Evolutionary conservation across 2,888 invertebrate species (phyloP).

Genomic region (Drosophila nigritarsus): DNA sequence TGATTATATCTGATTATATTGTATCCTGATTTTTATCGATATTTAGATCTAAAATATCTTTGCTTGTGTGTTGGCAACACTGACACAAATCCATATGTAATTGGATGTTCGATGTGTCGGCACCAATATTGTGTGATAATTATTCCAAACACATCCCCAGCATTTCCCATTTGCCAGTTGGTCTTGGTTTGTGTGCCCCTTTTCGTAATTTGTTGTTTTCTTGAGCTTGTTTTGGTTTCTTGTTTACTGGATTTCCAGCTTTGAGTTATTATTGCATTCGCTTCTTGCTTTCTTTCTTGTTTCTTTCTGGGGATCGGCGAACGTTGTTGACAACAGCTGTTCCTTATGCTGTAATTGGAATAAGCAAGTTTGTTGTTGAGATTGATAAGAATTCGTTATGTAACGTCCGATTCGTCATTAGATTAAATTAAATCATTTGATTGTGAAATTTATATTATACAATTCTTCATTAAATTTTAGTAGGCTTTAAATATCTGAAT

Average conservation of each 20-base stretch:
- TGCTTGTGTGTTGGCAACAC: conserved; percentile 20
- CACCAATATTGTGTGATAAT: conserved; percentile 53
- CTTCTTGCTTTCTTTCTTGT: conserved; percentile 7
- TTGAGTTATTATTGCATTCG: conserved; percentile 17
- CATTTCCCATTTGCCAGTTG: conserved; percentile 15
- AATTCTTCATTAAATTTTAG: not conserved
- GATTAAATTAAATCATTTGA: too few relatives aligned
- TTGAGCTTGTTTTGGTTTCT: conserved; percentile 58
- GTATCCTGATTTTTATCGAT: conserved; percentile 1
- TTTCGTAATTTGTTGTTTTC: conserved; percentile 1
- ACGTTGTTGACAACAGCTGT: conserved; percentile 59
- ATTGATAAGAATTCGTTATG: conserved; percentile 49
- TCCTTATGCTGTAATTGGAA: conserved; percentile 58
- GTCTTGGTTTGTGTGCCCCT: conserved; percentile 1
- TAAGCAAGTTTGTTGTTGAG: conserved; percentile 48
- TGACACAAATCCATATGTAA: conserved; percentile 42
- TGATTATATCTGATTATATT: too few relatives aligned
- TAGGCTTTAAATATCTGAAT: not conserved
- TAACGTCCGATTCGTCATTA: not conserved
- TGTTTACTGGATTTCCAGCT: conserved; percentile 26
- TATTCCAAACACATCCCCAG: conserved; percentile 52
- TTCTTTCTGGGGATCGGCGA: conserved; percentile 5
- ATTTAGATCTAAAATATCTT: conserved; percentile 4
- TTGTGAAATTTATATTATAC: conserved; percentile 8
- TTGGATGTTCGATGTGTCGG: conserved; percentile 36